phyloP scores from a whole-genome alignment of 2,888 invertebrate species.

The Hemithea aestivaria region DNA sequence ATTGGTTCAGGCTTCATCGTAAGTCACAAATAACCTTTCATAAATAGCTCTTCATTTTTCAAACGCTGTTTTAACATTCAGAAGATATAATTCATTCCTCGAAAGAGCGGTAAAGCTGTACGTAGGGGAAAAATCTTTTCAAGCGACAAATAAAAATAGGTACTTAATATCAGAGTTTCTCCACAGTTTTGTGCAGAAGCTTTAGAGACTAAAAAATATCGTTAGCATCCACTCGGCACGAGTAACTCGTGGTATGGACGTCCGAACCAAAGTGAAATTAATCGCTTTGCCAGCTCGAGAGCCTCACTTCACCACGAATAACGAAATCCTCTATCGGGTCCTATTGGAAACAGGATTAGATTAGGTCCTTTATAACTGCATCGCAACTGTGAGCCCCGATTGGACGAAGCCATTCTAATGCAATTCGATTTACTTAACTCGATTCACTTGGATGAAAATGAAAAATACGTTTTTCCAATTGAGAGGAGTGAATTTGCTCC shows the following conservation, averaged over 20 bases:
- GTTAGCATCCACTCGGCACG: slow-evolving; percentile 5
- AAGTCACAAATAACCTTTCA: too few relatives aligned
- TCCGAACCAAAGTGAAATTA: slow-evolving; percentile 35
- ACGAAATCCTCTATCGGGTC: slow-evolving; percentile 27
- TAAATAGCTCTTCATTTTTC: too few relatives aligned
- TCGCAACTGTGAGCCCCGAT: slow-evolving; percentile 31
- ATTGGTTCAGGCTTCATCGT: too few relatives aligned
- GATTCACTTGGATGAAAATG: slow-evolving; percentile 5
- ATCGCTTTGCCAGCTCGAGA: slow-evolving; percentile 35
- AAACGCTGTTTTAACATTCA: too few relatives aligned
- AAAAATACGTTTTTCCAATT: slow-evolving; percentile 1
- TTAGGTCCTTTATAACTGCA: slow-evolving; percentile 39
- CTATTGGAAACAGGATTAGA: slow-evolving; percentile 44
- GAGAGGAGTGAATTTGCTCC: too few relatives aligned
- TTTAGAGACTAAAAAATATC: slow-evolving; percentile 14
- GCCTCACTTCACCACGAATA: slow-evolving; percentile 27
- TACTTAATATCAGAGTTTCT: too few relatives aligned
- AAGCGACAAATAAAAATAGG: too few relatives aligned
- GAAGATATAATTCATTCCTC: too few relatives aligned
- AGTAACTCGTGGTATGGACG: slow-evolving; percentile 23
- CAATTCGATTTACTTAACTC: slow-evolving; percentile 27
- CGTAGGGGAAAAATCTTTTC: too few relatives aligned
- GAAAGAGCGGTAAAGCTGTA: too few relatives aligned
- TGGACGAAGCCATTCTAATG: slow-evolving; percentile 23
- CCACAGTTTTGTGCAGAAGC: background rate